A percentile compares a stretch with the other conserved stretches of the same genome.
Conservation (phyloP, 2,888 invertebrate species). For the Masnerella sp. region DNA sequence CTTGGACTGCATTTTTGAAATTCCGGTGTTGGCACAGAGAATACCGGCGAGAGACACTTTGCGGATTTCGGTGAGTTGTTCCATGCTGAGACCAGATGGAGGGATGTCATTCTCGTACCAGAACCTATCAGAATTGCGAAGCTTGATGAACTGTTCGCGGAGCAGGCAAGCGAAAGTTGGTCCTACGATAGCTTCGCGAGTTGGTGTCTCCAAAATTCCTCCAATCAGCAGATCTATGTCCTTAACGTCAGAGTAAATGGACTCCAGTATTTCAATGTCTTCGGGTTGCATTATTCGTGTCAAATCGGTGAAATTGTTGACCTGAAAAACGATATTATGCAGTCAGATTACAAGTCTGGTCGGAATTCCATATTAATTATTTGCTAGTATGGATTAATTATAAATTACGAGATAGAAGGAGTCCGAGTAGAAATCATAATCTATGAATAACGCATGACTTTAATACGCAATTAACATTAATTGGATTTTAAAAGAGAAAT, state of each 20-base stretch:
- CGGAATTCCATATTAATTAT: no score
- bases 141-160: conserved; percentile 88
- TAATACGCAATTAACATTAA: neutral
- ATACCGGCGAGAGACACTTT: conserved; percentile 88
- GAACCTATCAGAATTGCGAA: conserved; percentile 93
- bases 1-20: conserved; percentile 88
- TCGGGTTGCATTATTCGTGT: conserved; percentile 62
- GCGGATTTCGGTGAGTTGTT: conserved; percentile 89
- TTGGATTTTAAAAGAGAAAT: conserved; percentile 1
- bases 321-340: conserved; percentile 28
- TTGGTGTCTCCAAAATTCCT: conserved; percentile 88
- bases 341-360: no score
- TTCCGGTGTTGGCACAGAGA: conserved; percentile 86
- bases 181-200: conserved; percentile 89
- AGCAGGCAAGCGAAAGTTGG: conserved; percentile 93
- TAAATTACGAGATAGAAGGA: no score
- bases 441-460: neutral
- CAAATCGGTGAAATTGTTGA: conserved; percentile 68
- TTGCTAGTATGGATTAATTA: no score
- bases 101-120: conserved; percentile 98
- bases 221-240: conserved; percentile 93
- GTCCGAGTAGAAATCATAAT: conserved; percentile 4
- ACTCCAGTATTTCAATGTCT: conserved; percentile 64
- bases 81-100: conserved; percentile 87
- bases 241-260: conserved; percentile 80